Evolutionary conservation across 2,888 invertebrate genomes (phyloP), one percentile per base, ranked within the genome.

Genomic region (Limnephilus lunatus): DNA sequence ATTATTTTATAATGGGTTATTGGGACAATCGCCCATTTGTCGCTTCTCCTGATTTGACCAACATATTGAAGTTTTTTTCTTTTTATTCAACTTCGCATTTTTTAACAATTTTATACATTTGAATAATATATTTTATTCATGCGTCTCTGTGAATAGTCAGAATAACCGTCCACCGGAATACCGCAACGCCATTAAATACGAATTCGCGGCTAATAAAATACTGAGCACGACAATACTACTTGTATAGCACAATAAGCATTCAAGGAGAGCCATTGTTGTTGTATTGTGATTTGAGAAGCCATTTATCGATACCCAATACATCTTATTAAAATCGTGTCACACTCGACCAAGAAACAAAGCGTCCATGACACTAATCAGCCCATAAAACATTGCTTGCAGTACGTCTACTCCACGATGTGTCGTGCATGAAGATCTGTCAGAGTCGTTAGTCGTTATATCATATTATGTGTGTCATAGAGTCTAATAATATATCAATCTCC

Each of bases 321-420:
- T 68, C 68, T 68, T 68, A 68, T 68, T 68, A 68, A 68, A 68
- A 68, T 68, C 68, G 68, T 68, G 53, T 87, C 48, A 87, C 87
- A 53, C 25, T 87, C 87, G 87, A 53, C 53, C 87, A 31, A 68
- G 86, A 86, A 53, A 53, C 87, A 48, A 87, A 87, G 87, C 80
- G 88, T 80, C 88, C 88, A 35, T 89, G 88, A 89, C 88, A 89
- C 68, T 81, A 89, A 87, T 87, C 53, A 81, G 39, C 68, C 88
- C 39, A 39, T 89, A 89, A 81, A 81, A 32, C 81, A 81, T n/a
- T 80, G 12, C 35, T 81, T 89, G 11, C n/a, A 89, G 32, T n/a
- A 30, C 32, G 88, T 80, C 88, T 81, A 39, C 80, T 81, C 25
- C 88, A 35, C n/a, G 80, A 35, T 80, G 35, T 32, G 25, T 53